Conservation (phyloP, 2,113 vertebrate genomes). For the Scomber colias region DNA sequence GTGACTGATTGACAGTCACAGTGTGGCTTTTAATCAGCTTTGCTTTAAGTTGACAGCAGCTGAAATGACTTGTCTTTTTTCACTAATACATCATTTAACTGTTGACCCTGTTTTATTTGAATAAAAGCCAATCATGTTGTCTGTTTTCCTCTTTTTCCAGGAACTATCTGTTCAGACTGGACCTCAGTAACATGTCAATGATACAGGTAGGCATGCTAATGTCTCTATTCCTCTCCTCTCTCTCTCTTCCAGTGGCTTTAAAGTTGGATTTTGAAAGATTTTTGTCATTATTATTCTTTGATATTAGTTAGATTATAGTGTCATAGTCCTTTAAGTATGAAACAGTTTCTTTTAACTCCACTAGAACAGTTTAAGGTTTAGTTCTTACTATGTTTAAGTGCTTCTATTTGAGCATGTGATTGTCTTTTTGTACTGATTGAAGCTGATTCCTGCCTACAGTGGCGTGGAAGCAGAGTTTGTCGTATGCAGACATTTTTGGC, state of each 20-base stretch:
- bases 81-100: constrained; percentile 19
- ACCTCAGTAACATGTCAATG: constrained; percentile 93
- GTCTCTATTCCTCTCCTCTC: neutral
- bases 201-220: constrained; percentile 89
- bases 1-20: neutral
- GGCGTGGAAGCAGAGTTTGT: neutral
- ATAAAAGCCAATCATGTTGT: neutral
- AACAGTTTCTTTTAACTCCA: no score
- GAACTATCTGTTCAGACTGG: constrained; percentile 98
- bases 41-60: constrained; percentile 23
- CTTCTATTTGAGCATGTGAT: no score
- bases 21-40: constrained; percentile 7
- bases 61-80: neutral
- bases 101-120: constrained; percentile 1
- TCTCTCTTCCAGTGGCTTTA: neutral
- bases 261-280: no score
- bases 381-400: neutral
- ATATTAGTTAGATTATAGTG: neutral
- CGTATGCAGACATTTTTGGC: neutral
- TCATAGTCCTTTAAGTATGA: no score
- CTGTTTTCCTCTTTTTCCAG: constrained; percentile 75
- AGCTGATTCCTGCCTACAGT: no score
- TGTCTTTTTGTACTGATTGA: no score
- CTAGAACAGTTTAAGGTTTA: no score
- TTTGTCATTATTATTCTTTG: neutral